A percentile compares a stretch with the other conserved stretches of the same genome.
phyloP scores from a whole-genome alignment of 2,797 vertebrate genomes.

The Otus scops region DNA sequence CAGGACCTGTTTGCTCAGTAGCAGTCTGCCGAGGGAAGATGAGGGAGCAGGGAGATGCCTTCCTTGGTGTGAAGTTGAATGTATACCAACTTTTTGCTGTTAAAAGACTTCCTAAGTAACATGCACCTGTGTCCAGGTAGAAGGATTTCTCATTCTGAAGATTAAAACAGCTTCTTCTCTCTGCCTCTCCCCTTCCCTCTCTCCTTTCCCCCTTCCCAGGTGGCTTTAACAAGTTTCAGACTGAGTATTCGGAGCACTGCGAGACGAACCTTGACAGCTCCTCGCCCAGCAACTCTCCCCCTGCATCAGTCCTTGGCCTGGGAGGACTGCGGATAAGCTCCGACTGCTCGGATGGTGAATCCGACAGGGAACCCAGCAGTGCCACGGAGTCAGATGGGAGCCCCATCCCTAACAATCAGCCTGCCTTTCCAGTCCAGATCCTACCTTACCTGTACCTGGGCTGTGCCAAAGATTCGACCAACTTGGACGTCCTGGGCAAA shows the following conservation, averaged over 20 bases:
- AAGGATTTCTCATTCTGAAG: not conserved
- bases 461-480: constrained; percentile 97
- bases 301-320: constrained; percentile 89
- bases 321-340: constrained; percentile 95
- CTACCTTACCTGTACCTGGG: constrained; percentile 96
- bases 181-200: not conserved
- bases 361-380: constrained; percentile 93
- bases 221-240: constrained; percentile 97
- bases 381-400: constrained; percentile 95
- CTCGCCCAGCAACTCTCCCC: constrained; percentile 90
- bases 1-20: not conserved
- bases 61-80: not conserved
- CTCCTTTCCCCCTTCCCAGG: constrained; percentile 56
- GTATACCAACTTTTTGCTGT: not conserved
- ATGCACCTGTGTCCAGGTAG: not conserved
- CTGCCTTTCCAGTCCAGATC: constrained; percentile 97
- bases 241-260: constrained; percentile 93
- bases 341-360: constrained; percentile 94
- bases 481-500: constrained; percentile 93
- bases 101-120: not conserved
- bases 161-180: not conserved
- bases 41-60: not conserved
- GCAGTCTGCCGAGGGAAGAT: not conserved
- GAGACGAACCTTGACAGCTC: constrained; percentile 92
- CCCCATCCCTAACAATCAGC: constrained; percentile 90